A percentile compares a stretch with the other conserved stretches of the same genome.
These are phyloP conservation scores for Heliconius eleuchia DNA, from an alignment of 1,140 invertebrate species.

Conservation along the genomic window DNA sequence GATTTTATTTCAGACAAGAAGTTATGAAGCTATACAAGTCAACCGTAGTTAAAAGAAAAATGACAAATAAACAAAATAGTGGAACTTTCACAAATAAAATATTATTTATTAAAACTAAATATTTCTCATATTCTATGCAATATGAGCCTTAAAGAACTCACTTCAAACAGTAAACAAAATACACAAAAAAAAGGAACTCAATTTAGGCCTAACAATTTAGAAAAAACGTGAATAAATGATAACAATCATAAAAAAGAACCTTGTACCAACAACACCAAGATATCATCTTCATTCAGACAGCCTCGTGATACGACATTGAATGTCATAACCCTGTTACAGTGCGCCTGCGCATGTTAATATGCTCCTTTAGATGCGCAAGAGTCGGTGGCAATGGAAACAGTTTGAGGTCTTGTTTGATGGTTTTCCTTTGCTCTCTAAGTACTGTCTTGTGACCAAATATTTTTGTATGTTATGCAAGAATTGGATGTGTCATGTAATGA, in stretches of 20 bases:
- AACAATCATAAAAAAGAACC: slow-evolving; percentile 2
- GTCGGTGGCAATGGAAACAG: slow-evolving; percentile 29
- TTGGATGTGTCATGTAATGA: slow-evolving; percentile 1
- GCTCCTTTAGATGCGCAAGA: slow-evolving; percentile 40
- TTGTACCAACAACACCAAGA: not conserved
- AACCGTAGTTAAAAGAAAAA: too few relatives aligned
- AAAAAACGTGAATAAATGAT: not conserved
- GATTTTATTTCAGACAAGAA: too few relatives aligned
- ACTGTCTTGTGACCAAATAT: slow-evolving; percentile 16
- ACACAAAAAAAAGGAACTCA: too few relatives aligned
- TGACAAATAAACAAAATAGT: too few relatives aligned
- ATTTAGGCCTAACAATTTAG: not conserved
- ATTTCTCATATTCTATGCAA: too few relatives aligned
- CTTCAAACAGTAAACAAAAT: too few relatives aligned
- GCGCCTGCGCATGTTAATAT: slow-evolving; percentile 36
- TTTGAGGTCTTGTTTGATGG: slow-evolving; percentile 34
- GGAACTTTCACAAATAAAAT: too few relatives aligned
- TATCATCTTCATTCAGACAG: slow-evolving; percentile 4
- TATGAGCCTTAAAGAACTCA: too few relatives aligned
- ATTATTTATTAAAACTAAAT: too few relatives aligned
- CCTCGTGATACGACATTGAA: slow-evolving; percentile 25
- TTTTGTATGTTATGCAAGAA: slow-evolving; percentile 7
- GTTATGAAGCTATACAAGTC: too few relatives aligned
- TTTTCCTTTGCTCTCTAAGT: slow-evolving; percentile 17
- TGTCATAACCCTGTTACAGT: slow-evolving; percentile 24